Percentiles rank a stretch among this genome's conserved stretches.
Evolutionary conservation across 2,797 vertebrate genomes (phyloP).

Genomic region (Ispidina picta): DNA sequence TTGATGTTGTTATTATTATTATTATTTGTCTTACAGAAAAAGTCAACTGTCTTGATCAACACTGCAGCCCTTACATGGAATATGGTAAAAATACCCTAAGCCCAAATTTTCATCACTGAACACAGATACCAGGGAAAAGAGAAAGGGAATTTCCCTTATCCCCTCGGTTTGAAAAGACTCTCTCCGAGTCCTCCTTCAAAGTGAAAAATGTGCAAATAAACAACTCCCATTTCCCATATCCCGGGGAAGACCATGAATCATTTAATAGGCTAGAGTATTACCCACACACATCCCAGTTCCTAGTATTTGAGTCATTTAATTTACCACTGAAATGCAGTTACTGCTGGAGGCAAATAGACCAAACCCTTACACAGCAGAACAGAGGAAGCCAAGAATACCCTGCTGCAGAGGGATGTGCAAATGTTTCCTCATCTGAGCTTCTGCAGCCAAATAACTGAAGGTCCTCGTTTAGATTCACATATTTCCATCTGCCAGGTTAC

Average conservation of each 20-base stretch:
- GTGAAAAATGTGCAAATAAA: constrained; percentile 15
- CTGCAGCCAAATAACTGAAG: neutral
- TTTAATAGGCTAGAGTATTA: neutral
- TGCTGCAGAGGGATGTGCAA: neutral
- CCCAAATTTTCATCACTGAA: neutral
- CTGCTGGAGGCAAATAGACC: constrained; percentile 7
- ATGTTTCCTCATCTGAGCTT: neutral
- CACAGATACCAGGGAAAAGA: constrained; percentile 13
- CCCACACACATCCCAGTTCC: neutral
- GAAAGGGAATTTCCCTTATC: neutral
- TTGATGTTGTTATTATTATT: neutral
- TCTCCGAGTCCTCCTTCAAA: constrained; percentile 17
- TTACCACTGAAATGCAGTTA: constrained; percentile 18
- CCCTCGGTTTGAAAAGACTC: neutral
- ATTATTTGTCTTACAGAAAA: neutral
- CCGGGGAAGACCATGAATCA: constrained; percentile 4
- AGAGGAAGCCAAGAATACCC: neutral
- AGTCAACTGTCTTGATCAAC: neutral
- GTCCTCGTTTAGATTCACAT: neutral
- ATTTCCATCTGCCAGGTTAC: neutral
- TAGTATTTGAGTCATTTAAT: neutral
- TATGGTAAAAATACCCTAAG: neutral
- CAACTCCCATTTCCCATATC: constrained; percentile 24
- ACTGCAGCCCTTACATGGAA: neutral
- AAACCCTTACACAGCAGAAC: neutral